Evolutionary conservation across 2,113 vertebrate species (phyloP).

Genomic region (Philantomba maxwellii): DNA sequence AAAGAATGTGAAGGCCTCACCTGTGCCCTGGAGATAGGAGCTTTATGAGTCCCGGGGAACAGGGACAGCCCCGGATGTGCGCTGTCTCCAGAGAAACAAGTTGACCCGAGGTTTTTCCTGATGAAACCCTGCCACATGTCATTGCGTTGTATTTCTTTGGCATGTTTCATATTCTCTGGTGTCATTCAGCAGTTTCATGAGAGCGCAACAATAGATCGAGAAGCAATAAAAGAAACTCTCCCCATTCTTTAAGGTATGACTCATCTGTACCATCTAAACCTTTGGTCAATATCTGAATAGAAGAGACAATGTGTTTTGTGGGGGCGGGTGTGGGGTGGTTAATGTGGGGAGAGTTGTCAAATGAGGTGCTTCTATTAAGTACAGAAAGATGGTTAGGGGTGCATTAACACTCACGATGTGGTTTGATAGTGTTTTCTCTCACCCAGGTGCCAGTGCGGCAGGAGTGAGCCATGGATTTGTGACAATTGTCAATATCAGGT

Average conservation of each 20-base stretch:
- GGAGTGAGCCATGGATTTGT: not conserved
- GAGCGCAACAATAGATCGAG: constrained; percentile 39
- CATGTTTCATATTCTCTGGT: not conserved
- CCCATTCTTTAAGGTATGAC: not conserved
- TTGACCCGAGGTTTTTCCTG: constrained; percentile 23
- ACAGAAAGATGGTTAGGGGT: not conserved
- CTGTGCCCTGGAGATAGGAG: constrained; percentile 59
- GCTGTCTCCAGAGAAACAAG: not conserved
- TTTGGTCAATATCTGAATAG: not conserved
- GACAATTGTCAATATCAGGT: not conserved
- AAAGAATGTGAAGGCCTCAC: constrained; percentile 52
- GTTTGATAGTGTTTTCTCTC: not conserved
- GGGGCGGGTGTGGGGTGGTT: not conserved
- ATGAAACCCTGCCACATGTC: not conserved
- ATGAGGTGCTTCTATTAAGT: not conserved
- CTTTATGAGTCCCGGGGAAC: constrained; percentile 41
- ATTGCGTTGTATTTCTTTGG: not conserved
- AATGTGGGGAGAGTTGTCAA: not conserved
- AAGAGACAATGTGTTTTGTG: not conserved
- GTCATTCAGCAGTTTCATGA: constrained; percentile 34
- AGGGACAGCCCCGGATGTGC: not conserved
- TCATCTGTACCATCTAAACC: constrained; percentile 23
- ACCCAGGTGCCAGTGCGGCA: not conserved
- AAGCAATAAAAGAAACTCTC: constrained; percentile 40
- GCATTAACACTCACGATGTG: not conserved